These are phyloP conservation scores for Aphelenchoides fujianensis DNA, from an alignment of 1,140 invertebrate species.

Conservation along the genomic window DNA sequence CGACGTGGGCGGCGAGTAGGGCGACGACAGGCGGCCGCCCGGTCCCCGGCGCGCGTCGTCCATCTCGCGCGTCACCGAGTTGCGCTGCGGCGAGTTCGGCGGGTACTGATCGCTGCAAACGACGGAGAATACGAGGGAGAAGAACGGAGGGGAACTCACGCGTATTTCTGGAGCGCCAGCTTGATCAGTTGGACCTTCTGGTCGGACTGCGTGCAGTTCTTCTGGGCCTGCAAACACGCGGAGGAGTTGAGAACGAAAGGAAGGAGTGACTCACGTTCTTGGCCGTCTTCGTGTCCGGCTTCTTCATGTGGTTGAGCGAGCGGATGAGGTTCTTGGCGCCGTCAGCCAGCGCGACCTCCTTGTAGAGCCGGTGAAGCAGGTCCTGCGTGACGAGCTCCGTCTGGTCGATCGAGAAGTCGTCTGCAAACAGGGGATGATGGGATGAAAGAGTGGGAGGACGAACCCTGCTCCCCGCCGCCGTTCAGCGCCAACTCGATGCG, in stretches of 20 bases:
- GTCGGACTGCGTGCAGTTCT: conserved; percentile 47
- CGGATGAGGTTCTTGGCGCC: conserved; percentile 88
- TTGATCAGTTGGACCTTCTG: conserved; percentile 59
- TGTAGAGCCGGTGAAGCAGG: conserved; percentile 83
- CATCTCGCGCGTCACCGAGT: conserved; percentile 29
- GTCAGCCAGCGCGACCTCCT: conserved; percentile 93
- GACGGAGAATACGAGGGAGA: conserved; percentile 3
- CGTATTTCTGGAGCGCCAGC: conserved; percentile 58
- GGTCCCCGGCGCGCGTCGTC: conserved; percentile 22
- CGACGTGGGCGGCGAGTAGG: background rate
- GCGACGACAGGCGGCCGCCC: background rate
- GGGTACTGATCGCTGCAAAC: conserved; percentile 40
- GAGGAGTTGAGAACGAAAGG: background rate
- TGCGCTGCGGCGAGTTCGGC: conserved; percentile 41
- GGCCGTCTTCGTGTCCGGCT: conserved; percentile 69
- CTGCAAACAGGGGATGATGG: conserved; percentile 19
- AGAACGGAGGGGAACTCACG: conserved; percentile 26
- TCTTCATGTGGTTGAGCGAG: conserved; percentile 77
- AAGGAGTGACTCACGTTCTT: background rate
- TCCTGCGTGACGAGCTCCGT: conserved; percentile 91
- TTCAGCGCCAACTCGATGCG: conserved; percentile 28
- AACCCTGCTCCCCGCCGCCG: conserved; percentile 16
- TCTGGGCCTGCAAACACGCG: conserved; percentile 38
- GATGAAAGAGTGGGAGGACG: background rate
- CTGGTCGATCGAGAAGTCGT: conserved; percentile 25